Base-by-base conservation (phyloP, 1,140 invertebrate genomes). In the Tribolium castaneum region DNA sequence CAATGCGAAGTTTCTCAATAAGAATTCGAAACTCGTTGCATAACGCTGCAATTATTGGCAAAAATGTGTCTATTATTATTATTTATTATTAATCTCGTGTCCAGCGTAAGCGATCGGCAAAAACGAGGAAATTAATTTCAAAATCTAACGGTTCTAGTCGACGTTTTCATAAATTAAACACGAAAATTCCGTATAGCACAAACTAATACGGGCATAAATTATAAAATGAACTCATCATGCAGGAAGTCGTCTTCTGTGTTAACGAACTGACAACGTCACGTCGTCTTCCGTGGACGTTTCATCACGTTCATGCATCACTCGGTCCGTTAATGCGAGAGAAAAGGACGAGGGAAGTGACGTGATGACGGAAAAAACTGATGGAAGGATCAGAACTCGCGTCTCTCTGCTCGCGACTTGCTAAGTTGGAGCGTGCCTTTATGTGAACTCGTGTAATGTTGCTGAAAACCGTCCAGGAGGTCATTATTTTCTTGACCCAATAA, bases 171-270 rank as follows among this genome's bases (percentile, higher is more conserved):
- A 66, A 66, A 66, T 66, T 66, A 35, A 66, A 66, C 59, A 66
- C 25, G 59, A 66, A 66, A 66, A 66, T 35, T 66, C 59, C 59
- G 59, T 66, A 66, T 66, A 66, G 59, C 59, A 66, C 59, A 66
- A 22, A 16, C 59, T 66, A 66, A 66, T 66, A 59, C 35, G n/a
- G 54, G 75, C 25, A 71, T 77, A 77, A 77, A 77, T 77, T 77
- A 70, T 70, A 66, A 70, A 77, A 75, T 78, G 77, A 78, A 78
- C 72, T 78, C 77, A 78, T 78, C 77, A 62, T 56, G 59, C 77
- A 78, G 77, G 77, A 78, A 78, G 77, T 75, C 22, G 71, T 66
- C 77, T 78, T 72, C 51, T 78, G 70, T 72, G 76, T 78, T 66
- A 70, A 70, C 56, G 52, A 66, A 70, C 75, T 34, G 25, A 72